Percentiles rank a stretch among this genome's conserved stretches.
These are phyloP conservation scores for Apomyelois bistriatella DNA, from an alignment of 2,888 invertebrate species.

Conservation along the genomic window DNA sequence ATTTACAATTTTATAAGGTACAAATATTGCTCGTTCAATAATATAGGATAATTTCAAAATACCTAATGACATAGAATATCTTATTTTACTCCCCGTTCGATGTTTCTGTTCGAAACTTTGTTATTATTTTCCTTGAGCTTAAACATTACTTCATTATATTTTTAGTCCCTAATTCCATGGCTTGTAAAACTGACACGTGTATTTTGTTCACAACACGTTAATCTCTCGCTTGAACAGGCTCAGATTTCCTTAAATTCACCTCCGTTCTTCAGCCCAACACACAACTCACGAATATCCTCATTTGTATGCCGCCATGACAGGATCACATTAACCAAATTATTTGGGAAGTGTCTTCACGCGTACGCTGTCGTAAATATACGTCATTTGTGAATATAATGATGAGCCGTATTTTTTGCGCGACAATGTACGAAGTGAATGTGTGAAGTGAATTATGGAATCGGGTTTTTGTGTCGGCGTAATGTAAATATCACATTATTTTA, in stretches of 20 bases:
- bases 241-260: background rate
- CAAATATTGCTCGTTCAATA: no score
- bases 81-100: no score
- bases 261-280: background rate
- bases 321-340: conserved; percentile 25
- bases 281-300: background rate
- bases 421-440: background rate
- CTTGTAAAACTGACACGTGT: no score
- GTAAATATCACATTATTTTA: background rate
- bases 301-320: conserved; percentile 1
- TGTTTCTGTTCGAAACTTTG: no score
- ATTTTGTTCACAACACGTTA: no score
- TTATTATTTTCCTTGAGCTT: no score
- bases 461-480: background rate
- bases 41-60: no score
- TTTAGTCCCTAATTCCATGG: no score
- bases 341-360: conserved; percentile 27
- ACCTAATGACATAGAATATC: no score
- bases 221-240: background rate
- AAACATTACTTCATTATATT: no score
- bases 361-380: conserved; percentile 22
- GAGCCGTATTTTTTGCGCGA: conserved; percentile 19
- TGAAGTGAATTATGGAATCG: background rate
- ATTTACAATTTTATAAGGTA: no score
- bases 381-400: conserved; percentile 14